Conservation (phyloP, 23 tunicate species). For the Halocynthia aurantium region DNA sequence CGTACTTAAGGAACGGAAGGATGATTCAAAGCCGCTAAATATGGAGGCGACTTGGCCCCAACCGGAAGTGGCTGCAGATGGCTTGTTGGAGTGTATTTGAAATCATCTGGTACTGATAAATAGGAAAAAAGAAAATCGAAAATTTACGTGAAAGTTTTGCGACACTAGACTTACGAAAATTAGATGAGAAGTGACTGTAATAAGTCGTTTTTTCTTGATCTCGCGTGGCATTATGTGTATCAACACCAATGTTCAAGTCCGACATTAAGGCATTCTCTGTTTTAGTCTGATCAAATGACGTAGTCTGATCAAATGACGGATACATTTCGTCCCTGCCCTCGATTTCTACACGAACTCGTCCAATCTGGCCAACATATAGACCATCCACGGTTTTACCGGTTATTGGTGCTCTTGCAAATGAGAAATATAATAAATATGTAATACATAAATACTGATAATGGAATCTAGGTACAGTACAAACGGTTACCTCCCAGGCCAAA, state of each 20-base stretch:
- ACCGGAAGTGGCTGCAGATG: constrained; percentile 62
- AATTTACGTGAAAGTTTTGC: neutral
- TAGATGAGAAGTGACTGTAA: too few relatives aligned
- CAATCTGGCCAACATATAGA: constrained; percentile 72
- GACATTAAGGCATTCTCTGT: too few relatives aligned
- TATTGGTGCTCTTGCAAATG: constrained; percentile 42
- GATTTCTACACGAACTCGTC: constrained; percentile 41
- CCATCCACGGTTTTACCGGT: constrained; percentile 67
- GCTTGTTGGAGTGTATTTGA: constrained; percentile 58
- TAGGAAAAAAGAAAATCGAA: constrained; percentile 1
- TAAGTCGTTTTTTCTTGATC: too few relatives aligned
- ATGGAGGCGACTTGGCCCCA: constrained; percentile 79
- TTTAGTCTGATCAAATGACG: too few relatives aligned
- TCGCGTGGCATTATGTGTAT: too few relatives aligned
- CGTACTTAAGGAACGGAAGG: neutral
- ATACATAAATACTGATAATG: neutral
- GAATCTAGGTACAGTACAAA: neutral
- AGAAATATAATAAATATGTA: constrained; percentile 8
- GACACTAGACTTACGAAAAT: too few relatives aligned
- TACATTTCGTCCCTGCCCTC: too few relatives aligned
- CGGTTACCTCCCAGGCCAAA: constrained; percentile 38
- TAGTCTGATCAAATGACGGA: too few relatives aligned
- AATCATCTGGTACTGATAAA: constrained; percentile 49
- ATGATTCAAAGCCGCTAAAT: constrained; percentile 31
- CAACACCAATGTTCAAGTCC: too few relatives aligned